These are phyloP conservation scores for Podiceps cristatus DNA, from an alignment of 2,113 vertebrate genomes.

Conservation along the genomic window DNA sequence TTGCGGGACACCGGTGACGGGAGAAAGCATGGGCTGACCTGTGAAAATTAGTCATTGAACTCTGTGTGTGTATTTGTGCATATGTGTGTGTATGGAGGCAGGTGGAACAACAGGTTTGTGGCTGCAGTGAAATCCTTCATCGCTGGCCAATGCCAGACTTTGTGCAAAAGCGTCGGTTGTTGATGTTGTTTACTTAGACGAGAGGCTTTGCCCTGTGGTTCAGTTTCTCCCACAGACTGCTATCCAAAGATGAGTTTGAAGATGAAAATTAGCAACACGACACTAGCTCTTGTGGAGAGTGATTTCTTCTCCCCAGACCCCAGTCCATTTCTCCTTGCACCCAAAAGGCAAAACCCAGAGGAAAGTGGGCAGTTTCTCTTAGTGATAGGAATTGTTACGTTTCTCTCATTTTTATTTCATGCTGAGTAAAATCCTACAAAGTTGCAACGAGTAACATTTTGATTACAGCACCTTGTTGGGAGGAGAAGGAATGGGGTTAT, in stretches of 20 bases:
- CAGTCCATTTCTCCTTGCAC: not conserved
- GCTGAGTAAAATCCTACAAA: not conserved
- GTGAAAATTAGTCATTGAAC: not conserved
- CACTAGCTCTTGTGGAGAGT: not conserved
- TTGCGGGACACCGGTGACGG: accelerated
- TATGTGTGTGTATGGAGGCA: not conserved
- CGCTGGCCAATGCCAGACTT: not conserved
- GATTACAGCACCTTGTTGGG: not conserved
- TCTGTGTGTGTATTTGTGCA: not conserved
- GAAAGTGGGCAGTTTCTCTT: not conserved
- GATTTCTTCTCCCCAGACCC: not conserved
- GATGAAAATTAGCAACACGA: not conserved
- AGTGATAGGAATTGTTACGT: not conserved
- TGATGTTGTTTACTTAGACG: not conserved
- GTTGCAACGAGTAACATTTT: not conserved
- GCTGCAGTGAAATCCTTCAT: constrained; percentile 19
- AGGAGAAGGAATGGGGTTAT: not conserved
- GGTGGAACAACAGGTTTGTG: constrained; percentile 53
- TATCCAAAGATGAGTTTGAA: not conserved
- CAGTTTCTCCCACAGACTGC: constrained; percentile 37
- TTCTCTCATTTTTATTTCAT: not conserved
- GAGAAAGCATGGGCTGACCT: not conserved
- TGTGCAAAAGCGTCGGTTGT: not conserved
- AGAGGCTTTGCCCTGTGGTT: not conserved
- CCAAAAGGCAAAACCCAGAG: not conserved